Base-by-base conservation (phyloP, 2,797 vertebrate species). In the Hydrocynus forskahlii region DNA sequence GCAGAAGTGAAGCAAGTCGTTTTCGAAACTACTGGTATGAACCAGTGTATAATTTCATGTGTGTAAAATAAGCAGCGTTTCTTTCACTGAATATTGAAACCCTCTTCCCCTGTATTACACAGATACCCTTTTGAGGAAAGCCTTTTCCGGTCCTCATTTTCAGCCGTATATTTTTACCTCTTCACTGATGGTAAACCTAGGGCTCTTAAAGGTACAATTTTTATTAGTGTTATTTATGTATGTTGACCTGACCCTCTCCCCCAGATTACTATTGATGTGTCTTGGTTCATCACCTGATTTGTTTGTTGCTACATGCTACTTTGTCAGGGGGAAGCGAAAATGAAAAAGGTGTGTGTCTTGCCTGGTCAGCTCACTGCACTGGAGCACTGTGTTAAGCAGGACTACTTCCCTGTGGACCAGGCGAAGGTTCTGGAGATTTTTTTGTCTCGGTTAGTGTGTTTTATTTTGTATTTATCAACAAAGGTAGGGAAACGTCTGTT, bases 311-410 rank as follows among this genome's bases (percentile, higher is more conserved):
- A 19, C 35, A 5, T 29, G 38, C 29, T 12, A 4, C 23, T 76
- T 66, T 75, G 25, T n/a, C 16, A 78, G 76, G 60, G 50, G 57
- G 95, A 96, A 40, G 96, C 97, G 88, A 87, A 96, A 88, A 84
- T 93, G 80, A 97, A 95, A 88, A 94, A 93, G 80, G 90, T 94
- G 17, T 83, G 89, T 12, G 93, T 95, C 68, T 90, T 96, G 50
- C 92, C 96, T 0, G 97, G 96, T 76, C 97, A 97, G 78, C 92
- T 99, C 86, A 91, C 97, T 90, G 94, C 93, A 55, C 89, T 99
- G 91, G 95, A 96, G 69, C 96, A 99, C n/a, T 89, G 96, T 55
- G 95, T 96, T 48, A 95, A 95, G 81, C 97, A 99, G 91, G 95
- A 96, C 67, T 99, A 98, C 87, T 98, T 99, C 86, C 93, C 94